Conservation (phyloP, 1,140 invertebrate species). For the Zaprionus africanus region DNA sequence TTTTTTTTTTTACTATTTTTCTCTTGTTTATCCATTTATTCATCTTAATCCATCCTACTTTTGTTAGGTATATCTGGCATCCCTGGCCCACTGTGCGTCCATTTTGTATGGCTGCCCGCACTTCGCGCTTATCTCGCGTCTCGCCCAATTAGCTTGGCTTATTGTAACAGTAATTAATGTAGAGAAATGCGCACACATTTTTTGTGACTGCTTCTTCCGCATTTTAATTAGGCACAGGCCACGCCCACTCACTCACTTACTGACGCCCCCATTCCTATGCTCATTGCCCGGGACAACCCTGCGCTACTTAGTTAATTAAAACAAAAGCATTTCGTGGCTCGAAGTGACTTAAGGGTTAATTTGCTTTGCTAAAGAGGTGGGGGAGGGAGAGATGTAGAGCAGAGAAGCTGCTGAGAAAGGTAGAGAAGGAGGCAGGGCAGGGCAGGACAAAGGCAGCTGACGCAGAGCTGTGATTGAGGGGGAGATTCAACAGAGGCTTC, state of each 20-base stretch:
- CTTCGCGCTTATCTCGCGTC: not conserved
- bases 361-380: slow-evolving; percentile 22
- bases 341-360: slow-evolving; percentile 75
- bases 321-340: slow-evolving; percentile 62
- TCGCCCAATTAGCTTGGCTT: slow-evolving; percentile 79
- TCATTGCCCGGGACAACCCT: slow-evolving; percentile 23
- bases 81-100: not conserved
- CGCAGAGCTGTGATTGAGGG: too few relatives aligned
- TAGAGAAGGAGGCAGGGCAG: too few relatives aligned
- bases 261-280: not conserved
- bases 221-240: slow-evolving; percentile 64
- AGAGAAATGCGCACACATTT: slow-evolving; percentile 2
- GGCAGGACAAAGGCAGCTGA: too few relatives aligned
- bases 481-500: too few relatives aligned
- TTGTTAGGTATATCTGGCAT: too few relatives aligned
- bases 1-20: too few relatives aligned
- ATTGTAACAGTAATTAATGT: slow-evolving; percentile 84
- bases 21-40: too few relatives aligned
- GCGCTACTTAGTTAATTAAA: slow-evolving; percentile 80
- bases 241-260: slow-evolving; percentile 38
- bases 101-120: not conserved
- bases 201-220: slow-evolving; percentile 33
- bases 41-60: too few relatives aligned
- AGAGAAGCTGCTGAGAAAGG: not conserved
- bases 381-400: too few relatives aligned